Conservation (phyloP, 2,113 vertebrate genomes). For the Chunga burmeisteri region DNA sequence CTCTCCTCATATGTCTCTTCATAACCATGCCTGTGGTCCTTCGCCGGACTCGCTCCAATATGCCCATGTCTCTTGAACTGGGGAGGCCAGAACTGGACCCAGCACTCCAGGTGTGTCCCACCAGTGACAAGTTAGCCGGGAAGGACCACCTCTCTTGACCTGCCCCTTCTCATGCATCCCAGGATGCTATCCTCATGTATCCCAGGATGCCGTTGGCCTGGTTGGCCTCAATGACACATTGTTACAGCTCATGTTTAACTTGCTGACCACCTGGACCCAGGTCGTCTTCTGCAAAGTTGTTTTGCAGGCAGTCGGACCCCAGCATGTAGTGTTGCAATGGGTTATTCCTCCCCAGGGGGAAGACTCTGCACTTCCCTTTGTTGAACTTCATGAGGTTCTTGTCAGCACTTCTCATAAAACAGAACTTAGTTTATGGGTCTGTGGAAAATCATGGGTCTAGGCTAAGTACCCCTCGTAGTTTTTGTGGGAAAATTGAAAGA, state of each 20-base stretch:
- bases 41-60: accelerated
- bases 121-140: accelerated
- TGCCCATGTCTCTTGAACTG: background rate
- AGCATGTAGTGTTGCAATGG: background rate
- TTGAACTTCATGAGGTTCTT: background rate
- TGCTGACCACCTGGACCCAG: background rate
- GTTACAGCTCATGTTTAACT: background rate
- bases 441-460: background rate
- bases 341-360: background rate
- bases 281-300: background rate
- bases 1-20: background rate
- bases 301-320: background rate
- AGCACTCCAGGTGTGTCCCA: background rate
- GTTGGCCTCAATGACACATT: background rate
- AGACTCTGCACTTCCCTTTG: background rate
- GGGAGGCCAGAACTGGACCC: background rate
- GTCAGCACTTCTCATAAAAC: background rate
- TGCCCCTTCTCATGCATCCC: background rate
- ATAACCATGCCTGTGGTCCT: background rate
- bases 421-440: background rate
- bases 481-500: background rate
- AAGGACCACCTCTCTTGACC: background rate
- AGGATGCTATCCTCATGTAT: background rate
- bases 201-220: background rate
- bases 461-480: background rate